Conservation (phyloP, 1,140 invertebrate species). For the Anastrepha obliqua region DNA sequence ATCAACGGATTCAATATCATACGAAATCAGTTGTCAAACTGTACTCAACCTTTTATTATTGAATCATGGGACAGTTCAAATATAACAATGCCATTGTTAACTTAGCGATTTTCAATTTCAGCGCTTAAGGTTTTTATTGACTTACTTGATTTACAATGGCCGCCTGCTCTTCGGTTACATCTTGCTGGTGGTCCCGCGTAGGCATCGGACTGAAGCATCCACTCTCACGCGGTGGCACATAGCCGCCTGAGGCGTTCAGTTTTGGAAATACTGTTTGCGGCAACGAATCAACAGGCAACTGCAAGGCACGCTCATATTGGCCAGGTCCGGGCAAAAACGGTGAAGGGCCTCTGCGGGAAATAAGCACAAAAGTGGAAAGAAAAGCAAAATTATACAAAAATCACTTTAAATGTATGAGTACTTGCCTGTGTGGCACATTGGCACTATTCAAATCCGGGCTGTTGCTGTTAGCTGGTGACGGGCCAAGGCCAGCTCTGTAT, state of each 20-base stretch:
- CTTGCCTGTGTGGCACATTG: slow-evolving; percentile 60
- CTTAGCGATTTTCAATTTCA: too few species aligned
- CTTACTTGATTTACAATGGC: slow-evolving; percentile 74
- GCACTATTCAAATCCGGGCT: slow-evolving; percentile 61
- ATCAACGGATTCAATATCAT: too few species aligned
- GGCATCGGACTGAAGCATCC: slow-evolving; percentile 66
- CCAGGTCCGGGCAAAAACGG: slow-evolving; percentile 72
- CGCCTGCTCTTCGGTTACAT: slow-evolving; percentile 72
- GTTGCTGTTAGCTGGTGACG: slow-evolving; percentile 27
- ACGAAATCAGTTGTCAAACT: too few species aligned
- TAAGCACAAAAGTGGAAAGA: not conserved
- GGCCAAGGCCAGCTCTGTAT: slow-evolving; percentile 20
- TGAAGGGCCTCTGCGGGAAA: slow-evolving; percentile 65
- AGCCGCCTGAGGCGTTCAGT: slow-evolving; percentile 70
- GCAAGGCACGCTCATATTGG: slow-evolving; percentile 69
- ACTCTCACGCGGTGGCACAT: slow-evolving; percentile 60
- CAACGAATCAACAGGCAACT: slow-evolving; percentile 70
- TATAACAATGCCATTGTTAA: too few species aligned
- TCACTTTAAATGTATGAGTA: not conserved
- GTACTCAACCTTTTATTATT: too few species aligned
- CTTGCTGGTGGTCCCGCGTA: slow-evolving; percentile 73
- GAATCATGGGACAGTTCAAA: too few species aligned
- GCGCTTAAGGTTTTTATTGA: slow-evolving; percentile 13
- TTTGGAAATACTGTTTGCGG: slow-evolving; percentile 75
- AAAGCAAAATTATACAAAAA: not conserved